A percentile compares a stretch with the other conserved stretches of the same genome.
Evolutionary conservation across 1,140 invertebrate genomes (phyloP).

Genomic region (Platyura marginata): DNA sequence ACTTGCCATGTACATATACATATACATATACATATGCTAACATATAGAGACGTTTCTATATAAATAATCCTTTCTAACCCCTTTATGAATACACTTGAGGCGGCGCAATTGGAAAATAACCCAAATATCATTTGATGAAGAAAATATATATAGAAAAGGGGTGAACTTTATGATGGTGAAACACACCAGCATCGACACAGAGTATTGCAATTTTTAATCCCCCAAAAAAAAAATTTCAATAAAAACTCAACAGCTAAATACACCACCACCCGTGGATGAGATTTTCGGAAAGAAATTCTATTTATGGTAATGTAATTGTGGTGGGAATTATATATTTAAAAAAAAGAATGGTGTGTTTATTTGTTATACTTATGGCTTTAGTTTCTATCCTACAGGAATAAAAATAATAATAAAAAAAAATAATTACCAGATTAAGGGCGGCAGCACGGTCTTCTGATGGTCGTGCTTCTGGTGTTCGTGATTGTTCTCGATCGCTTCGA

Average conservation of each 20-base stretch:
- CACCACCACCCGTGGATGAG: slow-evolving; percentile 1
- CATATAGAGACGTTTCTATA: no score
- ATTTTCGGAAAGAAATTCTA: no score
- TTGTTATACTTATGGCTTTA: neutral
- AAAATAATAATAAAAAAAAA: neutral
- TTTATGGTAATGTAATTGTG: neutral
- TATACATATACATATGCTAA: no score
- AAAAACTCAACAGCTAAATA: neutral
- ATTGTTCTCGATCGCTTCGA: neutral
- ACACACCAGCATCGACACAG: no score
- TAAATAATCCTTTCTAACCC: no score
- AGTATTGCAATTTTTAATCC: no score
- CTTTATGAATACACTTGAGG: neutral
- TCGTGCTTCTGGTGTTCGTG: neutral
- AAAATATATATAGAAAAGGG: neutral
- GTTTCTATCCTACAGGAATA: neutral
- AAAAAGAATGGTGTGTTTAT: neutral
- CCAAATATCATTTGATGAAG: neutral
- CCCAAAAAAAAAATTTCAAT: no score
- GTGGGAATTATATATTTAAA: neutral
- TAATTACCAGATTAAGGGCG: slow-evolving; percentile 1
- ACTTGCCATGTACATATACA: no score
- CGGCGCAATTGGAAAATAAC: neutral
- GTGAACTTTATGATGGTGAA: no score
- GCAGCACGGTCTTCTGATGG: neutral